Base-by-base conservation (phyloP, 2,797 vertebrate genomes). In the Champsocephalus gunnari region DNA sequence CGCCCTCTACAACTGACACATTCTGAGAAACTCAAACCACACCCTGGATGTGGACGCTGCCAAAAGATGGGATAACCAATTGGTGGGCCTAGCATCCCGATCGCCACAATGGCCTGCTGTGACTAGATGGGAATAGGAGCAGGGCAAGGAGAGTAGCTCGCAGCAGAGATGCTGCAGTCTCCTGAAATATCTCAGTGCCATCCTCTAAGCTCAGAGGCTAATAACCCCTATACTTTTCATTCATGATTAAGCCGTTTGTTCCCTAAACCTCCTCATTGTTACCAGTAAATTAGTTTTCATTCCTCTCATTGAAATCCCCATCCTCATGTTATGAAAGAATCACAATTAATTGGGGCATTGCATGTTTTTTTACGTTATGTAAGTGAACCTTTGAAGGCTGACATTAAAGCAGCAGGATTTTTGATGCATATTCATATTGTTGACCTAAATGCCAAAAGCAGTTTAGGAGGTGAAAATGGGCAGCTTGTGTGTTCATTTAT, bases 11-110 rank as follows among this genome's bases (percentile, higher is more conserved):
- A 75, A 73, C 85, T 58, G 81, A 87, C 88, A 89, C 81, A 81
- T 90, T 92, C 88, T 80, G 85, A 89, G 92, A 93, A 93, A 91
- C 81, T 73, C 79, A 82, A 88, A 91, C 84, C 89, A 81, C 85
- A 79, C 82, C 80, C 82, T 80, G 66, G 74, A 77, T 34, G 68
- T 89, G 86, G 87, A 38, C 19, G 9, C 70, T 57, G 87, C 88
- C 92, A 93, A 38, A 72, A 80, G 50, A 87, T 71, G 60, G 83
- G 75, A 78, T 62, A 74, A 83, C 86, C 86, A 85, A 83, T 87
- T 66, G 43, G 70, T 54, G 63, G 24, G 58, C 58, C 72, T 75
- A 85, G 85, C 68, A 64, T 89, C 89, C 88, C 69, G 24, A 67
- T 64, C 11, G 16, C 82, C 70, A 62, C 73, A 6, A 70, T 50